Conservation (phyloP, 2,113 vertebrate species). For the Nanorana parkeri region DNA sequence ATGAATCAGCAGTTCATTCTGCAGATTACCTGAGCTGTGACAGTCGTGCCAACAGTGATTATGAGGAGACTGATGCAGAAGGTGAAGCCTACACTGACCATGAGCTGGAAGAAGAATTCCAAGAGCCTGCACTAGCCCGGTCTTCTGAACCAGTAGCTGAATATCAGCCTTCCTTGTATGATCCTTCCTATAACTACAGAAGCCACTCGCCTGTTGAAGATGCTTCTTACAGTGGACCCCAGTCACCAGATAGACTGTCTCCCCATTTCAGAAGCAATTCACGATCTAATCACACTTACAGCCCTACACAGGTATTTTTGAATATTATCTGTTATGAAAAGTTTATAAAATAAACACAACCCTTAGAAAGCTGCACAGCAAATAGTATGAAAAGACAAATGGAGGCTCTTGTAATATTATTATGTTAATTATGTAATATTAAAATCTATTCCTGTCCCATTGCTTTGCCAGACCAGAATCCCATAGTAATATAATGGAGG, state of each 20-base stretch:
- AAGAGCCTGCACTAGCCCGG: conserved; percentile 65
- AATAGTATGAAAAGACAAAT: no score
- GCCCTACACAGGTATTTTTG: conserved; percentile 6
- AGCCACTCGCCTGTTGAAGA: not conserved
- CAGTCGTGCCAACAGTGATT: conserved; percentile 84
- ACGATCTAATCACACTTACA: not conserved
- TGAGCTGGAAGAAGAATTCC: conserved; percentile 77
- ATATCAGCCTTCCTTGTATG: not conserved
- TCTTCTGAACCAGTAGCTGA: conserved; percentile 68
- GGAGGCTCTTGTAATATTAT: no score
- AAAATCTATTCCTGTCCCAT: no score
- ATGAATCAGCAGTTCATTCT: conserved; percentile 62
- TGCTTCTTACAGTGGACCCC: not conserved
- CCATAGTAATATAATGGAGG: no score
- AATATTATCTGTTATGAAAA: no score
- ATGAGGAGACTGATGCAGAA: conserved; percentile 90
- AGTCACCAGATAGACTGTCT: not conserved
- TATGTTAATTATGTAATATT: no score
- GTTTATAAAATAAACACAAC: no score
- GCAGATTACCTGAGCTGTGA: conserved; percentile 90
- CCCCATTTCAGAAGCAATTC: not conserved
- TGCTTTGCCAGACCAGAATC: no score
- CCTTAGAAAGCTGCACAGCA: no score
- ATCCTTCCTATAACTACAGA: not conserved
- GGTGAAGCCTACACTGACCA: conserved; percentile 80